These are phyloP conservation scores for Lasioglossum baleicum DNA, from an alignment of 1,140 invertebrate species.

Conservation along the genomic window DNA sequence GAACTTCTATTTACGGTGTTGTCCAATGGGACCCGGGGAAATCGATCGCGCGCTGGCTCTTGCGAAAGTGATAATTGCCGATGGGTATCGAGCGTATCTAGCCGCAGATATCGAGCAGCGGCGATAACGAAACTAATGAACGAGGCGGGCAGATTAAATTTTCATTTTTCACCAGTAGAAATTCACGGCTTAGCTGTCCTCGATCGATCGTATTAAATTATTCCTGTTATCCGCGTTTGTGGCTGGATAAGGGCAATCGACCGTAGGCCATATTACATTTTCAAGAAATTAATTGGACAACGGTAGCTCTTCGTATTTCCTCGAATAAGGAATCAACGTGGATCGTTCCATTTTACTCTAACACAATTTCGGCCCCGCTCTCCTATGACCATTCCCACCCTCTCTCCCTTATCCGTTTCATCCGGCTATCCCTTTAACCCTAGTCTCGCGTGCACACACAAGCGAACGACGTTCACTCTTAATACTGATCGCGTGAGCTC, in stretches of 20 bases:
- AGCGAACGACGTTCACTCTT: not conserved
- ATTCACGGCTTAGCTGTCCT: too few species aligned
- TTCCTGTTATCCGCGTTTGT: not conserved
- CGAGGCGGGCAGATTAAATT: not conserved
- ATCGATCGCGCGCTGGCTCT: conserved; percentile 2
- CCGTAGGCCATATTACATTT: not conserved
- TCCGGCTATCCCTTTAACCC: not conserved
- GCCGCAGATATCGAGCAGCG: not conserved
- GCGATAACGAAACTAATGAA: too few species aligned
- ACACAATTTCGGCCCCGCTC: not conserved
- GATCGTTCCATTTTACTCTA: not conserved
- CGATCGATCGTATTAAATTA: not conserved
- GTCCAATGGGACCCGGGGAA: not conserved
- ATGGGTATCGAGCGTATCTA: too few species aligned
- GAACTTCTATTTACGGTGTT: not conserved
- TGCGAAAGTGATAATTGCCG: not conserved
- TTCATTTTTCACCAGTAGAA: not conserved
- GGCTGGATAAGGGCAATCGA: not conserved
- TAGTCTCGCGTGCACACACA: not conserved
- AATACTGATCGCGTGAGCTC: conserved; percentile 9
- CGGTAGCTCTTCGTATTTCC: not conserved
- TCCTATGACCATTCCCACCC: not conserved
- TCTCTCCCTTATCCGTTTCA: too few species aligned
- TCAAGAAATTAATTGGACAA: not conserved
- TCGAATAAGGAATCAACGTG: not conserved